phyloP scores from a whole-genome alignment of 1,140 invertebrate species.

The Meteorus sp. region DNA sequence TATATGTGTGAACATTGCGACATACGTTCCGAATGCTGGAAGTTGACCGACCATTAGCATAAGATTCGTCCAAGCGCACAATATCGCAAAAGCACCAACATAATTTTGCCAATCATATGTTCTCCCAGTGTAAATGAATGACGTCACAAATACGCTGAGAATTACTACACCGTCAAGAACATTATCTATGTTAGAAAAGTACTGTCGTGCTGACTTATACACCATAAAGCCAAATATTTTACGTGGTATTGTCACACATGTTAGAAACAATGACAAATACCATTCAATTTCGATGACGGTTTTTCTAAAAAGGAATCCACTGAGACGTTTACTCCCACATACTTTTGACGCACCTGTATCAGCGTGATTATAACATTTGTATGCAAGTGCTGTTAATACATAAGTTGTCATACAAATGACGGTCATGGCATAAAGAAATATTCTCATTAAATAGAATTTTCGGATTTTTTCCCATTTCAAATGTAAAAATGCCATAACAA shows the following conservation, averaged over 20 bases:
- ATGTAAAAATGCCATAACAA: slow-evolving; percentile 66
- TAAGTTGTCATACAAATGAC: slow-evolving; percentile 64
- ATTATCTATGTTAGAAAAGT: slow-evolving; percentile 66
- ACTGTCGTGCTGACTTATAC: slow-evolving; percentile 62
- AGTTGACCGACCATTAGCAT: slow-evolving; percentile 69
- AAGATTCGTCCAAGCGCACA: slow-evolving; percentile 68
- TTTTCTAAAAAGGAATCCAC: slow-evolving; percentile 58
- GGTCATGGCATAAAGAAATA: slow-evolving; percentile 65
- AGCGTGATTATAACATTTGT: slow-evolving; percentile 52
- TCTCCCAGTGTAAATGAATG: slow-evolving; percentile 51
- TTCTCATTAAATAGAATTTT: slow-evolving; percentile 65
- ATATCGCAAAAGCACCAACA: slow-evolving; percentile 65
- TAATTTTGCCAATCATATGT: slow-evolving; percentile 67
- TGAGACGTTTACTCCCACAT: slow-evolving; percentile 57
- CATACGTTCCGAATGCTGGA: slow-evolving; percentile 68
- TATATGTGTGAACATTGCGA: slow-evolving; percentile 70
- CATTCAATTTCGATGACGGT: slow-evolving; percentile 61
- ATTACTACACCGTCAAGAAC: slow-evolving; percentile 64
- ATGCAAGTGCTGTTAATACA: slow-evolving; percentile 61
- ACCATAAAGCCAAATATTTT: slow-evolving; percentile 64
- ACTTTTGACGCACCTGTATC: slow-evolving; percentile 49
- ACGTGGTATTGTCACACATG: slow-evolving; percentile 61
- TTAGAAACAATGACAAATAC: slow-evolving; percentile 60
- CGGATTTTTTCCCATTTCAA: slow-evolving; percentile 70
- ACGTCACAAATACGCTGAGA: slow-evolving; percentile 62